phyloP scores from a whole-genome alignment of 2,113 vertebrate genomes.

The Accipiter cooperii region DNA sequence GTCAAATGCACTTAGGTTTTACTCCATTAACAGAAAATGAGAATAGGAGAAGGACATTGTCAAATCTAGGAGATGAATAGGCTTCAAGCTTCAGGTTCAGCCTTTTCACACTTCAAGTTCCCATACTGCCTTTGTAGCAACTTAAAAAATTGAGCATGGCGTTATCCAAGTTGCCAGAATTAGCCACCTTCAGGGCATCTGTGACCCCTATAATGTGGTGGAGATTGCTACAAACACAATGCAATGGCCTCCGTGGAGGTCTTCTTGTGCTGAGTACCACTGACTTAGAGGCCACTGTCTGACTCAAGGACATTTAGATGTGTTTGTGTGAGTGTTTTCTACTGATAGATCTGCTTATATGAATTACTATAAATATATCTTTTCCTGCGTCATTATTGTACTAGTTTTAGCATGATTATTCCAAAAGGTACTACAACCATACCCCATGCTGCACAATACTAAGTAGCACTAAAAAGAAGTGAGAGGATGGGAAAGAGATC shows the following conservation, averaged over 20 bases:
- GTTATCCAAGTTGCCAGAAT: background rate
- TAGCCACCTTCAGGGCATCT: background rate
- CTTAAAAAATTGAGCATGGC: background rate
- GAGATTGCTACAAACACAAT: background rate
- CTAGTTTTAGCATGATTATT: background rate
- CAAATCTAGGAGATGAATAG: background rate
- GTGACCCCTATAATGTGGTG: background rate
- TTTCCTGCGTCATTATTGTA: background rate
- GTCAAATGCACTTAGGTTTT: background rate
- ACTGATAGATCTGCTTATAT: background rate
- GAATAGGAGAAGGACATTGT: background rate
- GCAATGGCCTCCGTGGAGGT: background rate
- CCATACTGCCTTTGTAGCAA: background rate
- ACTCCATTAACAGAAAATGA: background rate
- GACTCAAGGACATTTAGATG: background rate
- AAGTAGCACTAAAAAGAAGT: background rate
- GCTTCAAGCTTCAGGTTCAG: background rate
- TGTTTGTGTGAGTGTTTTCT: background rate
- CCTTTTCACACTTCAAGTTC: background rate
- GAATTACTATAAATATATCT: background rate
- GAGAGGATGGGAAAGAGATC: background rate
- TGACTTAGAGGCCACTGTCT: background rate
- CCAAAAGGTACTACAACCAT: background rate
- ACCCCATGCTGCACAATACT: background rate
- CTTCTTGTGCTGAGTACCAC: background rate